Evolutionary conservation across 2,113 vertebrate genomes (phyloP).

Genomic region (Ancistrus triradiatus): DNA sequence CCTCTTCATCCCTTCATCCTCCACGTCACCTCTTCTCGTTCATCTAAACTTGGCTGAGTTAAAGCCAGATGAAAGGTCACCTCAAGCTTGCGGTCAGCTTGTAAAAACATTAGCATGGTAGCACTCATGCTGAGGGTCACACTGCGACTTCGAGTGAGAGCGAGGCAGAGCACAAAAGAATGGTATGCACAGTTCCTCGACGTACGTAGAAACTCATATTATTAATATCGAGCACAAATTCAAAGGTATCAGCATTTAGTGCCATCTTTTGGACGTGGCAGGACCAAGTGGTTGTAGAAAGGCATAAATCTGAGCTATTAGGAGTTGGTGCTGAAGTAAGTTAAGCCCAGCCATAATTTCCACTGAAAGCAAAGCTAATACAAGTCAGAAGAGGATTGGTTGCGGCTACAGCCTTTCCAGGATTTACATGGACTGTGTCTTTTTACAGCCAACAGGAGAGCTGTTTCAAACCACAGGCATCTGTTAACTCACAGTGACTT

Average conservation of each 20-base stretch:
- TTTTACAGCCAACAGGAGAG: constrained; percentile 53
- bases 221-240: no score
- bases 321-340: background rate
- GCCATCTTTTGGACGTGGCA: background rate
- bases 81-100: no score
- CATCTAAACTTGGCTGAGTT: no score
- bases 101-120: constrained; percentile 8
- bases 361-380: constrained; percentile 34
- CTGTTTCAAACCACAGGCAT: constrained; percentile 39
- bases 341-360: constrained; percentile 12
- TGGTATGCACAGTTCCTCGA: no score
- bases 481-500: constrained; percentile 39
- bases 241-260: background rate
- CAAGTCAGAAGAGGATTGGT: constrained; percentile 4
- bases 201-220: no score
- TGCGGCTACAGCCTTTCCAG: constrained; percentile 16
- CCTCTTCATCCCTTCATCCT: no score
- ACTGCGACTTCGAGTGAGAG: constrained; percentile 11
- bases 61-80: no score
- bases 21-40: no score
- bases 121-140: background rate
- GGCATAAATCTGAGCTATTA: background rate
- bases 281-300: background rate
- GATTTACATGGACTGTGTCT: constrained; percentile 55
- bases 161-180: no score